A percentile compares a stretch with the other conserved stretches of the same genome.
Conservation (phyloP, 1,140 invertebrate species). For the Drosophila mauritiana region DNA sequence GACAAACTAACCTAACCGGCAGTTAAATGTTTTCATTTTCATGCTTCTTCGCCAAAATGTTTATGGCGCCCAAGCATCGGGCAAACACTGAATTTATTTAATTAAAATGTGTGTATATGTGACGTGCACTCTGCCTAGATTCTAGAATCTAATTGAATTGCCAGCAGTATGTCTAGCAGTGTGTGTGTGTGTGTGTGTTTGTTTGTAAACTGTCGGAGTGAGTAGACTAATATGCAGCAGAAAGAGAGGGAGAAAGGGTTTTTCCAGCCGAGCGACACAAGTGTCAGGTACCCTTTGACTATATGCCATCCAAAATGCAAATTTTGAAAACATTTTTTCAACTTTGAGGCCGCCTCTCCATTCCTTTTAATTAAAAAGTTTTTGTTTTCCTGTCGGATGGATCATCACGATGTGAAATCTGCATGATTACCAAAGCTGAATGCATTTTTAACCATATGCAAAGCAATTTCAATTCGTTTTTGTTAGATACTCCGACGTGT, state of each 20-base stretch:
- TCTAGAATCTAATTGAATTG: slow-evolving; percentile 76
- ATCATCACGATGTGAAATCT: slow-evolving; percentile 31
- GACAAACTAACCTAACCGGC: slow-evolving; percentile 51
- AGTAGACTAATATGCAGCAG: slow-evolving; percentile 55
- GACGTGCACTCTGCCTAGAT: slow-evolving; percentile 44
- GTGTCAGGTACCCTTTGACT: slow-evolving; percentile 52
- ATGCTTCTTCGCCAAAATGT: slow-evolving; percentile 50
- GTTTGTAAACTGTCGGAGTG: slow-evolving; percentile 18
- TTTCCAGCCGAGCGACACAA: slow-evolving; percentile 23
- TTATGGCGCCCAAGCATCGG: slow-evolving; percentile 70
- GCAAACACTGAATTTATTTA: slow-evolving; percentile 81
- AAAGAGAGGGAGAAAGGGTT: slow-evolving; percentile 2
- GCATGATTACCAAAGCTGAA: slow-evolving; percentile 30
- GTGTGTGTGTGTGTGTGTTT: not conserved
- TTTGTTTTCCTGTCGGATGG: slow-evolving; percentile 43
- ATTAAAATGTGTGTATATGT: slow-evolving; percentile 64
- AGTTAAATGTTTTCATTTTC: slow-evolving; percentile 82
- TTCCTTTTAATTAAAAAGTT: slow-evolving; percentile 73
- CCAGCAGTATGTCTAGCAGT: slow-evolving; percentile 12
- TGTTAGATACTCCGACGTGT: slow-evolving; percentile 1
- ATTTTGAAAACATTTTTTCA: slow-evolving; percentile 28
- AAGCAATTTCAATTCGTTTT: slow-evolving; percentile 33
- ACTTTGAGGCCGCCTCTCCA: slow-evolving; percentile 11
- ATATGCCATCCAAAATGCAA: slow-evolving; percentile 27
- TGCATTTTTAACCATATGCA: slow-evolving; percentile 35